These are phyloP conservation scores for Cremastinae sp. DNA, from an alignment of 2,888 invertebrate species.

Conservation along the genomic window DNA sequence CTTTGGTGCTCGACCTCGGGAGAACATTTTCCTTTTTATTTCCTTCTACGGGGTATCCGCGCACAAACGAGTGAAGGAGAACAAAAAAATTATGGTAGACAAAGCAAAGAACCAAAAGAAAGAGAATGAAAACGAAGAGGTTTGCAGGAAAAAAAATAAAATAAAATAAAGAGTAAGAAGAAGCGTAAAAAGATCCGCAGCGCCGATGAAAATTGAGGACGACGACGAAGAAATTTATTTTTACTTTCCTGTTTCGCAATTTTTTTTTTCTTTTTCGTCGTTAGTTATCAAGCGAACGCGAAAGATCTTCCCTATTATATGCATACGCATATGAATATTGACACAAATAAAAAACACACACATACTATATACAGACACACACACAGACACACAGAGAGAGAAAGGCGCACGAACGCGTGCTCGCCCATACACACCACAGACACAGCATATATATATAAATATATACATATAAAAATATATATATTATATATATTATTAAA, in stretches of 20 bases:
- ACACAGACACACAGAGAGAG: conserved; percentile 32
- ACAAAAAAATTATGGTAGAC: neutral
- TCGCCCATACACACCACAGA: conserved; percentile 44
- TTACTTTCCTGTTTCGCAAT: neutral
- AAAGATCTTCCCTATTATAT: conserved; percentile 55
- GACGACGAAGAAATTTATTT: conserved; percentile 21
- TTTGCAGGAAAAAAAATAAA: neutral
- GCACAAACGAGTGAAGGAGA: conserved; percentile 38
- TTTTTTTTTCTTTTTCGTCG: conserved; percentile 47
- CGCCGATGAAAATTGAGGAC: conserved; percentile 43
- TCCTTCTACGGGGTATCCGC: conserved; percentile 42
- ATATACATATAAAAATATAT: conserved; percentile 24
- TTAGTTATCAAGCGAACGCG: conserved; percentile 30
- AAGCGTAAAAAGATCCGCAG: conserved; percentile 40
- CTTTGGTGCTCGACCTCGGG: conserved; percentile 41
- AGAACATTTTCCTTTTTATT: conserved; percentile 9
- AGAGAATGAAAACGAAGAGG: neutral
- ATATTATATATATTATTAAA: conserved; percentile 45
- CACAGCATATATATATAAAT: conserved; percentile 40
- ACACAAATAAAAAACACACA: conserved; percentile 43
- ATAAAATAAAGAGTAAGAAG: conserved; percentile 17
- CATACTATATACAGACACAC: conserved; percentile 48
- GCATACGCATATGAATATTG: conserved; percentile 54
- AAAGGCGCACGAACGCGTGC: conserved; percentile 44
- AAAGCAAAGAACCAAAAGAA: conserved; percentile 4